Percentiles rank a stretch among this genome's conserved stretches.
phyloP scores from a whole-genome alignment of 2,113 vertebrate genomes.

The Lutjanus erythropterus region DNA sequence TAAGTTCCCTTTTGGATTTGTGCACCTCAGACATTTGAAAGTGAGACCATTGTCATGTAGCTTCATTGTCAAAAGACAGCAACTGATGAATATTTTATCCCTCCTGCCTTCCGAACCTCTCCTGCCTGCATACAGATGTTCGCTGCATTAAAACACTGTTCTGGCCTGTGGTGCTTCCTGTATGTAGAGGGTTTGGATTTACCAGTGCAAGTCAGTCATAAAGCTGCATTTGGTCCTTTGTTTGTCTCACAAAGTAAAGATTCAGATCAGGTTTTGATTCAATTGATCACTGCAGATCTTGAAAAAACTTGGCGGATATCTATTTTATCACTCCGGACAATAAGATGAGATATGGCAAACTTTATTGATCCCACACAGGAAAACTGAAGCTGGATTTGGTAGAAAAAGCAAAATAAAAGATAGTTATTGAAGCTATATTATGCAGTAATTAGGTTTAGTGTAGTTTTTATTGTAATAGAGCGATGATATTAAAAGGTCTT shows the following conservation, averaged over 20 bases:
- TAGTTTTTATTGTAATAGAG: neutral
- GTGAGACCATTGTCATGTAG: slow-evolving; percentile 77
- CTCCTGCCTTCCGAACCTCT: slow-evolving; percentile 26
- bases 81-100: slow-evolving; percentile 82
- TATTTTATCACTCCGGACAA: neutral
- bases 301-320: neutral
- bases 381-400: neutral
- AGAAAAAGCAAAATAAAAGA: neutral
- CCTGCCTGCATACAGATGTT: slow-evolving; percentile 76
- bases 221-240: neutral
- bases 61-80: slow-evolving; percentile 78
- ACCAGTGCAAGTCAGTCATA: neutral
- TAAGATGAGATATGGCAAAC: neutral
- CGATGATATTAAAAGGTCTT: neutral
- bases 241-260: neutral
- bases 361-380: neutral
- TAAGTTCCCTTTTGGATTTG: slow-evolving; percentile 68
- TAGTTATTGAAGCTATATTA: neutral
- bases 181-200: neutral
- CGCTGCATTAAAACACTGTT: slow-evolving; percentile 51
- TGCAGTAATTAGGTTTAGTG: neutral
- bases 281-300: neutral
- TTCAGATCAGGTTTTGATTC: neutral
- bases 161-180: neutral
- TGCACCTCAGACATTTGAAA: slow-evolving; percentile 76